Conservation (phyloP, 2,113 vertebrate genomes). For the Nasalis larvatus region DNA sequence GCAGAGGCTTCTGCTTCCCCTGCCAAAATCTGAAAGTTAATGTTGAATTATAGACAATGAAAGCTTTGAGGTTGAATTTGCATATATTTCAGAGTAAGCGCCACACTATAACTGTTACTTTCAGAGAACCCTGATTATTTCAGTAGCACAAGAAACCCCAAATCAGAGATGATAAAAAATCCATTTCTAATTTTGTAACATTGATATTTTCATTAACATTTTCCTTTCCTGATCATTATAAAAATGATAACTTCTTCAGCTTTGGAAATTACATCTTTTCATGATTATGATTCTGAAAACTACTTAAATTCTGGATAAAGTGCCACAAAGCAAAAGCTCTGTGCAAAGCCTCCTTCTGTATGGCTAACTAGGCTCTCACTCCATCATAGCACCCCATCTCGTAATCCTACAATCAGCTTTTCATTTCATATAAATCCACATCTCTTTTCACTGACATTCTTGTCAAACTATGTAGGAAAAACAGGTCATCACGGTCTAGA, state of each 20-base stretch:
- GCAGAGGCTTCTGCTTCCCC: not conserved
- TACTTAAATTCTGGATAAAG: not conserved
- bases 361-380: not conserved
- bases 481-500: not conserved
- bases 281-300: not conserved
- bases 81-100: not conserved
- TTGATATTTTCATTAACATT: not conserved
- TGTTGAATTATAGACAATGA: not conserved
- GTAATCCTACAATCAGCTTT: not conserved
- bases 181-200: not conserved
- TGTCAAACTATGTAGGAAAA: not conserved
- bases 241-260: not conserved
- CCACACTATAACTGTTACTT: not conserved
- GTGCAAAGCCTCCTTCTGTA: not conserved
- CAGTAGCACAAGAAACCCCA: not conserved
- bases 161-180: not conserved
- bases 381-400: not conserved
- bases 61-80: not conserved
- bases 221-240: not conserved
- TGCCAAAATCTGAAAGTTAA: not conserved
- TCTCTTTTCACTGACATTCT: not conserved
- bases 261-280: not conserved
- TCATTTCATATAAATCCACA: conserved; percentile 6
- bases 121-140: not conserved
- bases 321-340: not conserved